Conservation (phyloP, 2,797 vertebrate species). For the Xiphorhynchus erythropygius region DNA sequence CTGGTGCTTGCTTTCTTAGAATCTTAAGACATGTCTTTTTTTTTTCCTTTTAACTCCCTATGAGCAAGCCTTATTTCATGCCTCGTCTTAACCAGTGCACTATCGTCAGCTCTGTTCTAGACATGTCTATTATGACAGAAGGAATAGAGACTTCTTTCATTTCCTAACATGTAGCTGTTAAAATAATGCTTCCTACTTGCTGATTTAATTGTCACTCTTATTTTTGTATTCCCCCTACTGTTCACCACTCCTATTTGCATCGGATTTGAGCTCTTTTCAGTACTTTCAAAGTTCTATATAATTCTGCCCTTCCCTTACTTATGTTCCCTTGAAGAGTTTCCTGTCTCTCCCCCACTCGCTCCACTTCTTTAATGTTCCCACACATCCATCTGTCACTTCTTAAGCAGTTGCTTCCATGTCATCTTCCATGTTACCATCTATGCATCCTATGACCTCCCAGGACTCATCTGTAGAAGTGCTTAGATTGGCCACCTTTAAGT, state of each 20-base stretch:
- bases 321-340: slow-evolving; percentile 36
- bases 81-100: not conserved
- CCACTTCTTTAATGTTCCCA: slow-evolving; percentile 55
- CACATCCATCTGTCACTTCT: slow-evolving; percentile 56
- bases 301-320: slow-evolving; percentile 52
- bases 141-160: slow-evolving; percentile 39
- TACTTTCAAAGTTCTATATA: slow-evolving; percentile 48
- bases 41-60: not conserved
- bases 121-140: slow-evolving; percentile 55
- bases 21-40: not conserved
- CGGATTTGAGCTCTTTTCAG: slow-evolving; percentile 39
- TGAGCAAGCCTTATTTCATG: not conserved
- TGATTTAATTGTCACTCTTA: slow-evolving; percentile 68
- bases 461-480: not conserved
- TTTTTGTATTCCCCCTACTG: slow-evolving; percentile 63
- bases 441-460: not conserved
- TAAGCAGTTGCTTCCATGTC: slow-evolving; percentile 43
- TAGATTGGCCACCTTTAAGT: not conserved
- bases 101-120: slow-evolving; percentile 30
- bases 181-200: slow-evolving; percentile 61
- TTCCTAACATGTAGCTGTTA: slow-evolving; percentile 49
- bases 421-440: not conserved
- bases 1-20: not conserved
- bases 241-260: slow-evolving; percentile 56
- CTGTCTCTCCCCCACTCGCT: slow-evolving; percentile 53